Percentiles rank a stretch among this genome's conserved stretches.
Evolutionary conservation across 2,113 vertebrate genomes (phyloP).

Genomic region (Nesogale talazaci): DNA sequence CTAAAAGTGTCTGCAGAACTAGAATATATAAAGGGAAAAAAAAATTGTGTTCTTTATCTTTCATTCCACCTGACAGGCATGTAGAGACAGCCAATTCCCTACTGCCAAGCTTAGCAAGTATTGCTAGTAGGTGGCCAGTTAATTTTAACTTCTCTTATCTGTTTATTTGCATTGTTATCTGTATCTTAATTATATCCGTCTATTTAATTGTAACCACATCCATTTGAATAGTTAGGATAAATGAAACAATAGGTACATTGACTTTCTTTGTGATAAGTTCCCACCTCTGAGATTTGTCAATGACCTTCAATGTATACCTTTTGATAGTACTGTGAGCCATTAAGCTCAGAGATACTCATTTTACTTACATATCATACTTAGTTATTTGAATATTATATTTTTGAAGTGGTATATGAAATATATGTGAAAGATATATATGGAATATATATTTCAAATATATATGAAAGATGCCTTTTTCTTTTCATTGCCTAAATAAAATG

Average conservation of each 20-base stretch:
- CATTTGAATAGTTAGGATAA: neutral
- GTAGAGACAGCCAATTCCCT: too few species aligned
- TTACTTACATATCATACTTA: neutral
- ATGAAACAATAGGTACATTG: neutral
- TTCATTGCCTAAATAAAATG: neutral
- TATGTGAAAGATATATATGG: neutral
- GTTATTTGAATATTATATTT: constrained; percentile 30
- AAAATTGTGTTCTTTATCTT: too few species aligned
- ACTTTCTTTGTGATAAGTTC: neutral
- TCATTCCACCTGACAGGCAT: too few species aligned
- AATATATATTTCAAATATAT: too few species aligned
- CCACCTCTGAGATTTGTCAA: neutral
- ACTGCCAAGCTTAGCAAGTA: constrained; percentile 10
- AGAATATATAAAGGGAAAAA: too few species aligned
- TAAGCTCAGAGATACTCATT: neutral
- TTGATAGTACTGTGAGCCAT: neutral
- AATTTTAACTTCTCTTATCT: neutral
- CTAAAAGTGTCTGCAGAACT: too few species aligned
- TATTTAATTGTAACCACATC: neutral
- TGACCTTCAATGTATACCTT: neutral
- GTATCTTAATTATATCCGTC: too few species aligned
- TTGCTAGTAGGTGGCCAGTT: neutral
- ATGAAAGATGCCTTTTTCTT: neutral
- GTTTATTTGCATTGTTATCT: constrained; percentile 16
- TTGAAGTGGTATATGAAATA: neutral